Evolutionary conservation across 2,113 vertebrate genomes (phyloP), one percentile per base, ranked within the genome.

Genomic region (Crotalus helleri): DNA sequence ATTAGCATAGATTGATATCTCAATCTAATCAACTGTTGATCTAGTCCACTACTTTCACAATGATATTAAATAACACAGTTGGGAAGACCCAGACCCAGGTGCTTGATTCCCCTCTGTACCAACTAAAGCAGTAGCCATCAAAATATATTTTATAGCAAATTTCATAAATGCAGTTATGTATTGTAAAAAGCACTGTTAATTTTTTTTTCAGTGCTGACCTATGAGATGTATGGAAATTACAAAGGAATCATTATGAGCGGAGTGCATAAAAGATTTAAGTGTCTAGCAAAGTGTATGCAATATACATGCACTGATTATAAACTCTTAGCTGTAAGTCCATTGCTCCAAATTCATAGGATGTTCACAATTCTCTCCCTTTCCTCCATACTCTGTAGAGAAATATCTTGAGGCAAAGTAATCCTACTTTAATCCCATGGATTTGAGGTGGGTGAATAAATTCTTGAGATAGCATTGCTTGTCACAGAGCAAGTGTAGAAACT

Each of bases 381-480:
- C 33, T 74, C n/a, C 15, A 19, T 81, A 39, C 2, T 39, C 1
- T 94, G 10, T 61, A 29, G 92, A 55, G 53, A 94, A 69, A 61
- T 91, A 92, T 95, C 58, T 95, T 97, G 95, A 96, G 94, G 94
- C 54, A 95, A 93, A 95, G 55, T 94, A 91, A 94, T 94, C 95
- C 94, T 92, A 21, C 92, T 93, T 93, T 94, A 93, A 92, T 97
- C 95, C 94, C 93, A 95, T 93, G 94, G 95, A 87, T 64, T 96
- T 44, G 74, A 96, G 90, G 94, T 96, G 94, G 88, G 85, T 94
- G 90, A 92, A 93, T 95, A 95, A 64, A 92, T 96, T 94, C 51
- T 87, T 92, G 94, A 96, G 95, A 97, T 93, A 94, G 93, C 87
- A 95, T 88, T 8, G 12, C 95, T 96, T 96, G 94, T 97, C 96